Base-by-base conservation (phyloP, 2,888 invertebrate genomes). In the Gastracanthus pulcherrimus region DNA sequence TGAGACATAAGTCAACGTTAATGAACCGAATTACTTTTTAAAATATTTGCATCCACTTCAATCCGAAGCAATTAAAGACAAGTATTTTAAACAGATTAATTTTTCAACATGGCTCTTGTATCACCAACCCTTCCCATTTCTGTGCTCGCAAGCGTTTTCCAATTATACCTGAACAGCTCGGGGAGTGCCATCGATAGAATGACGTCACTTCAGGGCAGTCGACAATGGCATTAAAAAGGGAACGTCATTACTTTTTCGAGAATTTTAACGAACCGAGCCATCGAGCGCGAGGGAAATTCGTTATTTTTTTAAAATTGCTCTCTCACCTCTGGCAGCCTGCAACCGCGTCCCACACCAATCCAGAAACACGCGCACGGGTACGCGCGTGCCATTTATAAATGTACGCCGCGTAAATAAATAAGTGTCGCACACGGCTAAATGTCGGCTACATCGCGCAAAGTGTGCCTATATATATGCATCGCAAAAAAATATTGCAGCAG, bases 251-350 rank as follows among this genome's bases (percentile, higher is more conserved):
- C 77, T 64, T 70, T 78, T 62, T 48, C 70, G 76, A 13, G 36
- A 77, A 77, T 69, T 77, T 70, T 77, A 77, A 78, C 71, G 77
- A 78, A 78, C 45, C 71, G 60, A 23, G 62, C 45, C 26, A 62
- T 48, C 51, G 67, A 45, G 41, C 60, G 5, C 45, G n/a, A 16
- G 6, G 34, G 34, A 38, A 48, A 64, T 64, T 74, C 62, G 48
- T 64, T 64, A 48, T 31, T 29, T 64, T 51, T 64, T 64, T 74
- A 41, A n/a, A 48, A 23, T 38, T 45, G 31, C 13, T 64, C 34
- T 48, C n/a, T 16, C 64, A 19, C 34, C 26, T 11, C 31, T 60
- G 23, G 6, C 45, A 9, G 16, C 29, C 45, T 23, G n/a, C n/a
- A n/a, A n/a, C 5, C 58, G 13, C 31, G 5, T 9, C 3, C 26